phyloP scores from a whole-genome alignment of 2,888 invertebrate genomes.

The Eilema depressum region DNA sequence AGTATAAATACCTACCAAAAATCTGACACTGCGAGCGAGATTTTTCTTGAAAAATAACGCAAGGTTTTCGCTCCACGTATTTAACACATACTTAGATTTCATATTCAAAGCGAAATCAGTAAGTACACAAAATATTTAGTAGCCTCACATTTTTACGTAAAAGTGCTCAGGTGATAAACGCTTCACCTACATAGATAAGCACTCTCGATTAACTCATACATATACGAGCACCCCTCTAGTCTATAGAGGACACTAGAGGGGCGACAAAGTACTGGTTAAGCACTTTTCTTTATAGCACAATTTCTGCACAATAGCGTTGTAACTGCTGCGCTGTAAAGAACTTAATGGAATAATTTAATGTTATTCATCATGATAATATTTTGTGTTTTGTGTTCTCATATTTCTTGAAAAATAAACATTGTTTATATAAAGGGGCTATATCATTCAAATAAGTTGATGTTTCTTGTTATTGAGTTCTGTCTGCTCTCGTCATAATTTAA shows the following conservation, averaged over 20 bases:
- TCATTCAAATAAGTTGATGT: no score
- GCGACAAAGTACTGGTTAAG: conserved; percentile 76
- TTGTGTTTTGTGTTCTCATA: not conserved
- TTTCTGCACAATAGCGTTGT: conserved; percentile 24
- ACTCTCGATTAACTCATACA: conserved; percentile 45
- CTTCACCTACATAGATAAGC: conserved; percentile 56
- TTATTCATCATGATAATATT: not conserved
- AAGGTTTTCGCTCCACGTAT: no score
- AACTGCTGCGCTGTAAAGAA: not conserved
- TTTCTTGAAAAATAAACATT: not conserved
- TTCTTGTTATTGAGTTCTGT: no score
- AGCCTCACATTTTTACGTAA: conserved; percentile 4
- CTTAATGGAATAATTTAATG: not conserved
- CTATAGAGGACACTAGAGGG: conserved; percentile 37
- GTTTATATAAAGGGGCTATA: not conserved
- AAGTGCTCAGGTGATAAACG: conserved; percentile 39
- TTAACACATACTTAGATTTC: no score
- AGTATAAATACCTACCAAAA: no score
- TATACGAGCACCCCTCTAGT: conserved; percentile 43
- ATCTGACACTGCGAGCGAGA: no score
- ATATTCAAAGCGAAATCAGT: not conserved
- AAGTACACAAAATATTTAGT: conserved; percentile 1
- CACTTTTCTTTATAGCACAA: conserved; percentile 65
- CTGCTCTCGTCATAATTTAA: no score
- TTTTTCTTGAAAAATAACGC: no score